Evolutionary conservation across 2,797 vertebrate genomes (phyloP).

Genomic region (Sternarchorhynchus goeldii): DNA sequence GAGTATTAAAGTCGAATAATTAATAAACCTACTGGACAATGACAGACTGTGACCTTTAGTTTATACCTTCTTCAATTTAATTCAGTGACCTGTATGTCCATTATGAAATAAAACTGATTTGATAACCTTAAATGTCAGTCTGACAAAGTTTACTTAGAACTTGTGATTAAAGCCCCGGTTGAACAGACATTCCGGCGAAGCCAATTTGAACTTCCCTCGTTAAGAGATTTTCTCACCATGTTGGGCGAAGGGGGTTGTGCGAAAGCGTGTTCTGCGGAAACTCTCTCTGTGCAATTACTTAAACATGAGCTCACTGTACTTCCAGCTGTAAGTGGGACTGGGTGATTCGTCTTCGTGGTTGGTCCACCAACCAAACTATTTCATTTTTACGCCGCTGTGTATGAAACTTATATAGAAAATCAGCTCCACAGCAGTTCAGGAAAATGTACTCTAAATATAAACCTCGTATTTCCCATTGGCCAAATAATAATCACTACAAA

Average conservation of each 20-base stretch:
- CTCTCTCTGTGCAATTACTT: no score
- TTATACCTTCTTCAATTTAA: constrained; percentile 12
- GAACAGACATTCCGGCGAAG: neutral
- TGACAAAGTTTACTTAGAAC: neutral
- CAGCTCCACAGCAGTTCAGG: neutral
- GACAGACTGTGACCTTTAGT: constrained; percentile 27
- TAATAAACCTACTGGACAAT: neutral
- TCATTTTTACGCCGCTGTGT: no score
- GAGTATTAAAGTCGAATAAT: neutral
- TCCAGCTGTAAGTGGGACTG: no score
- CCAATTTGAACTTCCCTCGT: neutral
- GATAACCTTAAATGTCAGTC: constrained; percentile 16
- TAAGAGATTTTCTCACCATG: no score
- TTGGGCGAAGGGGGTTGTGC: no score
- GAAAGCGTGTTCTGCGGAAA: no score
- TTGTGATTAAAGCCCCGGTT: constrained; percentile 1
- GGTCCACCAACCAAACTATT: no score
- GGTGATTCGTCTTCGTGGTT: no score
- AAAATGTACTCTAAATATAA: constrained; percentile 7
- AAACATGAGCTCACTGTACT: no score
- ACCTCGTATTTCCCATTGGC: neutral
- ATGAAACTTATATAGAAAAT: no score
- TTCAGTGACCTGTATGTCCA: constrained; percentile 12
- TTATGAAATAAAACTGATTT: constrained; percentile 17
- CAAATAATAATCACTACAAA: neutral